Evolutionary conservation across 2,113 vertebrate species (phyloP), one percentile per base, ranked within the genome.

Genomic region (Nestor notabilis): DNA sequence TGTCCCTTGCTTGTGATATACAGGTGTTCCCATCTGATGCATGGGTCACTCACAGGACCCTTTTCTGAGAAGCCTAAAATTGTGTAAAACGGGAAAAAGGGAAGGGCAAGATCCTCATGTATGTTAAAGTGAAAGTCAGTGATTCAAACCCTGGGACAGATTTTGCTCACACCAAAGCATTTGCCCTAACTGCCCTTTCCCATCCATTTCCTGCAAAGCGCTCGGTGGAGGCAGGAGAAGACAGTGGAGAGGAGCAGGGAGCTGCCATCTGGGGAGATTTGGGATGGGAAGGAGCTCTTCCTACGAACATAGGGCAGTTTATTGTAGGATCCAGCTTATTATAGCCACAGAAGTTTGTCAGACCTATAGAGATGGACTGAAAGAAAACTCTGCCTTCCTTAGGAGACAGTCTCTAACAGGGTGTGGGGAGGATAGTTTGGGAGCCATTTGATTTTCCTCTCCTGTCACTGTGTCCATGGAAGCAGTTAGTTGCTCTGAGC

Each of bases 261-360:
- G 31, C 16, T 39, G 33, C 17, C 33, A 17, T 27, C 6, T 0
- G 3, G 13, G 3, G 17, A 58, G 19, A 50, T 56, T 56, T 63
- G 52, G 25, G 25, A 41, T 46, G 52, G 58, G 24, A 68, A 63
- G 17, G 11, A 66, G 11, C 31, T 56, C 66, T n/a, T 55, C 18
- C 23, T 17, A 5, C 0, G 0, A 41, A 72, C 0, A 1, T 10
- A 55, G 13, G 18, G 39, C 29, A 25, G 29, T 18, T 63, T 21
- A 58, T 58, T 35, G 33, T 21, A 69, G 43, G 29, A 33, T 43
- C 11, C 60, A 78, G 77, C 33, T 37, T 29, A 9, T 33, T 21
- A 27, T 68, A 46, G 55, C 13, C 29, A 21, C 19, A 1, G 0
- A 70, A 41, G 27, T 46, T 52, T 72, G 29, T 58, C 53, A 74